These are phyloP conservation scores for Hiodon tergisus DNA, from an alignment of 2,113 vertebrate genomes.

Conservation along the genomic window DNA sequence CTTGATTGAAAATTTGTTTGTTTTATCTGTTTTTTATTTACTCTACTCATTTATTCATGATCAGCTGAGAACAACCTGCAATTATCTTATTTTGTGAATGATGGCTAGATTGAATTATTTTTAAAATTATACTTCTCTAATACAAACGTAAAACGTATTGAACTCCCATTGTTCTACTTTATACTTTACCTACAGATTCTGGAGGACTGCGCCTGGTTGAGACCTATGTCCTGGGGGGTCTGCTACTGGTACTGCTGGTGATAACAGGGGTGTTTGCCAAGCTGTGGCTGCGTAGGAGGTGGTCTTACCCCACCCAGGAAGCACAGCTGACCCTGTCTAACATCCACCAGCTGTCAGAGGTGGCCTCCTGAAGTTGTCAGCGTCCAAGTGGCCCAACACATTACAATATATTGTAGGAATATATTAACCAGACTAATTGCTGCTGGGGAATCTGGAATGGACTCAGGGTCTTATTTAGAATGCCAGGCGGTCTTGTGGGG, in stretches of 20 bases:
- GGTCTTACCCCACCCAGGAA: conserved; percentile 56
- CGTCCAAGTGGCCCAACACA: too few species aligned
- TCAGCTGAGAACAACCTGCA: neutral
- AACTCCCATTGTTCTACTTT: neutral
- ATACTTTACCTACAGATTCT: conserved; percentile 36
- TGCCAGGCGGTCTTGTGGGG: neutral
- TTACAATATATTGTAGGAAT: neutral
- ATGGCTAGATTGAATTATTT: too few species aligned
- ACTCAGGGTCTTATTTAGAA: neutral
- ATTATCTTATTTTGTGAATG: neutral
- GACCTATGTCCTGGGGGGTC: conserved; percentile 55
- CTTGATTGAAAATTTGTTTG: neutral
- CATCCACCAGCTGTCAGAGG: conserved; percentile 66
- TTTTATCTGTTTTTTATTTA: neutral
- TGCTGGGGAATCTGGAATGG: neutral
- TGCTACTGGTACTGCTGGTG: conserved; percentile 59
- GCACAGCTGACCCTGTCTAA: conserved; percentile 64
- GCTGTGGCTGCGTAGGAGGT: conserved; percentile 61
- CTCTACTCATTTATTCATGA: neutral
- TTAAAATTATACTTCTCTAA: neutral
- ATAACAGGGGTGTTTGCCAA: conserved; percentile 58
- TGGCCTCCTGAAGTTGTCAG: conserved; percentile 50
- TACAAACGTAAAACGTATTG: neutral
- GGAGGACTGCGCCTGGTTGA: conserved; percentile 50
- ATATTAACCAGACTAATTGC: conserved; percentile 13